A percentile compares a stretch with the other conserved stretches of the same genome.
Conservation (phyloP, 2,113 vertebrate genomes). For the Chascanopsetta lugubris region DNA sequence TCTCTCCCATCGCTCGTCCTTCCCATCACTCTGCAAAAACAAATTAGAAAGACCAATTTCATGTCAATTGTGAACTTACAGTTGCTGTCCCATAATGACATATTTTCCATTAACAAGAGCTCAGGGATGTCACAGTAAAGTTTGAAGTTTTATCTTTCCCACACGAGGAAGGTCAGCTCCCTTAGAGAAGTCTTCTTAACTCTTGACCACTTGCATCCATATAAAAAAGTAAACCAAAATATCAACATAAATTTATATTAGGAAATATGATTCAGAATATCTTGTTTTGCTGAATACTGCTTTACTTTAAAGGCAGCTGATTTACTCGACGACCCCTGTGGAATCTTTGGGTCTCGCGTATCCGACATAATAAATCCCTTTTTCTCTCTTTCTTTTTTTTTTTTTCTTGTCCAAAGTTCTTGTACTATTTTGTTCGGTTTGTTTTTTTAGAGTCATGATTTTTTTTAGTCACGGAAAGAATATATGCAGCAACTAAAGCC, state of each 20-base stretch:
- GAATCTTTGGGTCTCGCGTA: no score
- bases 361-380: no score
- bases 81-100: neutral
- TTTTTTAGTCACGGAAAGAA: neutral
- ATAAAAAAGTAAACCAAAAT: no score
- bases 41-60: neutral
- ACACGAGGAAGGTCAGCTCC: neutral
- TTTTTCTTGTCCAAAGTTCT: neutral
- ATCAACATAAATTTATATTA: no score
- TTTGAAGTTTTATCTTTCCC: neutral
- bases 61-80: neutral
- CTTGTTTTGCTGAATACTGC: no score
- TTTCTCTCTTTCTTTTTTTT: no score
- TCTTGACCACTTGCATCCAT: neutral
- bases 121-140: neutral
- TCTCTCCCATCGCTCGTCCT: neutral
- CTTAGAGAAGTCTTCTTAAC: neutral
- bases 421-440: neutral
- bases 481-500: constrained; percentile 1
- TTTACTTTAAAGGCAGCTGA: no score
- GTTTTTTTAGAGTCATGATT: no score
- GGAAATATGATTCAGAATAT: no score
- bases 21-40: neutral
- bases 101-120: neutral
- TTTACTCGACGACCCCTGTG: no score